Base-by-base conservation (phyloP, 35 echinoderm and acorn worm species). In the Ophioderma brevispina region DNA sequence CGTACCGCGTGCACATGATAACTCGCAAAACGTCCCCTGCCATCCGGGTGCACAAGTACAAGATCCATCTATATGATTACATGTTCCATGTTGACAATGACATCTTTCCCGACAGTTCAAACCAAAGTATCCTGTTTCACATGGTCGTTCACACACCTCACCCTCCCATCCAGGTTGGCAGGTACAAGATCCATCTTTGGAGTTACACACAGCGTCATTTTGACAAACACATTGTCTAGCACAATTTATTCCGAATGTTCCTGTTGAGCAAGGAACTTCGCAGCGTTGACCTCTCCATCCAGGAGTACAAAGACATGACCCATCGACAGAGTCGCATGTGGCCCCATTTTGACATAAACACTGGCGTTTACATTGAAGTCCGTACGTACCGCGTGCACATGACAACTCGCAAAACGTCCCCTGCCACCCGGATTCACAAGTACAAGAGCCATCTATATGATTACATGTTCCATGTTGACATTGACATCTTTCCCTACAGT, bases 121-220 rank as follows among this genome's bases (percentile, higher is more conserved):
- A n/a, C n/a, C n/a, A n/a, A 33, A 86, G 77, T n/a, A n/a, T 18
- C 89, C 89, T 11, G 28, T 41, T 36, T 43, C 70, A 55, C 95
- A 97, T 13, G 32, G 39, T 36, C 25, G 55, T 8, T 81, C 38
- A 77, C 95, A 97, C 1, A 38, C 79, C 13, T 78, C 40, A 76
- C 95, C 95, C 1, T 36, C 43, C 89, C 92, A 97, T 0, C 91
- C 95, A 32, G 87, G 84, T 55, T 36, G 21, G 82, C 95, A 97
- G 1, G 81, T 64, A 41, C 95, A 97, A 13, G 80, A 52, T 31
- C 94, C 94, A 39, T 37, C 80, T 10, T 86, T 75, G 63, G 79
- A 78, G 85, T 97, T 39, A 77, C 95, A 97, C 1, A 39, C 18
- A 25, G 81, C 92, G 5, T 85, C 89, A 39, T 89, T 87, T 82